These are phyloP conservation scores for Dryococelus australis DNA, from an alignment of 2,888 invertebrate genomes.

Conservation along the genomic window DNA sequence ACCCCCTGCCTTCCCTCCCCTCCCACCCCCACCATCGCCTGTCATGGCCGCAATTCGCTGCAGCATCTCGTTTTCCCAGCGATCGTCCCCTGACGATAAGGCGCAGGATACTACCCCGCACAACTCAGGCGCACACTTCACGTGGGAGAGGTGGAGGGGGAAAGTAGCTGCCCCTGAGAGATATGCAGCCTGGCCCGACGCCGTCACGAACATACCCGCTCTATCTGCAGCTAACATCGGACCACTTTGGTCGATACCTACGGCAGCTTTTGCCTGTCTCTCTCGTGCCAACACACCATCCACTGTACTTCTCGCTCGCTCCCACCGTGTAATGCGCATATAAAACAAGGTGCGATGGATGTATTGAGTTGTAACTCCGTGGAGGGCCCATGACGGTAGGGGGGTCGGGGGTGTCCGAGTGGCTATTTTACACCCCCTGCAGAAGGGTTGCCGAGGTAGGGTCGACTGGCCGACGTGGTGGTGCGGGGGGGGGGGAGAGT, in stretches of 20 bases:
- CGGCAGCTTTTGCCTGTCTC: neutral
- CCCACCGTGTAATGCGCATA: neutral
- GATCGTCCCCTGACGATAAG: neutral
- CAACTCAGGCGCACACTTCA: neutral
- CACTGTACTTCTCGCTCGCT: neutral
- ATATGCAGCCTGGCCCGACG: neutral
- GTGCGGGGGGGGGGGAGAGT: neutral
- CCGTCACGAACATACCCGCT: neutral
- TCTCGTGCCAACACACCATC: neutral
- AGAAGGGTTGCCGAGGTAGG: neutral
- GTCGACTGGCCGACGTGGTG: neutral
- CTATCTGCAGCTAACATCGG: neutral
- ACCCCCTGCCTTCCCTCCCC: neutral
- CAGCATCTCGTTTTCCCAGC: neutral
- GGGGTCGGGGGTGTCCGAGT: neutral
- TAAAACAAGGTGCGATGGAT: neutral
- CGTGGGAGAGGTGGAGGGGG: neutral
- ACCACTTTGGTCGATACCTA: conserved; percentile 1
- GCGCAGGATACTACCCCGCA: neutral
- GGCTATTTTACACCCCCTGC: conserved; percentile 1
- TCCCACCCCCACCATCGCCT: neutral
- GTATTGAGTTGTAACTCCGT: conserved; percentile 16
- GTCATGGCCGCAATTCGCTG: neutral
- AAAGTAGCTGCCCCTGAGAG: neutral
- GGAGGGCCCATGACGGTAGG: neutral